Conservation (phyloP, 2,797 vertebrate species). For the Lophura swinhoii region DNA sequence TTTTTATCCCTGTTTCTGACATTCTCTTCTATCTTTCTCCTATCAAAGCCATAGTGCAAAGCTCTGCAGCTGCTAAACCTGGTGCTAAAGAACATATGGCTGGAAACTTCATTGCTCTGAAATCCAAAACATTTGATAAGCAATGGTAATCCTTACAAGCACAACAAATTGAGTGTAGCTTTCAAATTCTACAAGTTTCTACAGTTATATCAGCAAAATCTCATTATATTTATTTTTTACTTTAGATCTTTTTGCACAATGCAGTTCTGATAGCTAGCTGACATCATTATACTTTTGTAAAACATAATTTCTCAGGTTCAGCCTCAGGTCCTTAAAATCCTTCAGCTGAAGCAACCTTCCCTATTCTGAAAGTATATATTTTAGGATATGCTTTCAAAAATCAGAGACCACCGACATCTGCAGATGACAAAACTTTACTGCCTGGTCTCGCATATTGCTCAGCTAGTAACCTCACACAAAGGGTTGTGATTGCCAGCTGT, state of each 20-base stretch:
- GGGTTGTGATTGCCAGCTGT: neutral
- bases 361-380: neutral
- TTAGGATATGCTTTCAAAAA: neutral
- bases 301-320: neutral
- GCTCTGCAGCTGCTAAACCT: neutral
- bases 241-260: neutral
- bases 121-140: neutral
- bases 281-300: neutral
- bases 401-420: neutral
- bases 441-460: neutral
- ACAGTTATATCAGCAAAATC: neutral
- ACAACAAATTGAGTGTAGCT: neutral
- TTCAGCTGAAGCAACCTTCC: neutral
- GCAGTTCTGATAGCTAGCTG: neutral
- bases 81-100: neutral
- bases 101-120: neutral
- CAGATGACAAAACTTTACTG: neutral
- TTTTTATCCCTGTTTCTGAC: neutral
- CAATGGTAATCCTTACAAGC: neutral
- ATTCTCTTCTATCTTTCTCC: neutral
- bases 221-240: neutral
- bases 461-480: neutral
- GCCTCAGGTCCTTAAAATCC: neutral
- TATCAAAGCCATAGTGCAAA: neutral
- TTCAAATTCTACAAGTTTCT: neutral